Evolutionary conservation across 2,113 vertebrate genomes (phyloP).

Genomic region (Hyperopisus bebe): DNA sequence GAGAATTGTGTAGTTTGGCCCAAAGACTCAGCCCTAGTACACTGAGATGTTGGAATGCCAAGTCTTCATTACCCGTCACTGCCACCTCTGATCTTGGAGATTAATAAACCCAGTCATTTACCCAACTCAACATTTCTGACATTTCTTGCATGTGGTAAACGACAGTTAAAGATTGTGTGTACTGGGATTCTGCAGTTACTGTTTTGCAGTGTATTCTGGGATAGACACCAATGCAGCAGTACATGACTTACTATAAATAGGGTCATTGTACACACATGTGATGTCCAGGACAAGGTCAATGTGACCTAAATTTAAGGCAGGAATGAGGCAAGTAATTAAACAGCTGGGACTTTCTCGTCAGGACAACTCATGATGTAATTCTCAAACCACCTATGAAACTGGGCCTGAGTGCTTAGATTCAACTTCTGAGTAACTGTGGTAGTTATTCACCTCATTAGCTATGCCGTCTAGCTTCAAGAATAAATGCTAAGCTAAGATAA

Average conservation of each 20-base stretch:
- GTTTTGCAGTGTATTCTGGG: background rate
- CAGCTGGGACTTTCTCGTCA: background rate
- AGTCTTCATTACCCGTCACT: background rate
- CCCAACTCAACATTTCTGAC: background rate
- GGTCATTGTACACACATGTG: background rate
- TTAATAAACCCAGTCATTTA: background rate
- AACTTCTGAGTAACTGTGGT: background rate
- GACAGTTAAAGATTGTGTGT: background rate
- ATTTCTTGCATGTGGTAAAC: background rate
- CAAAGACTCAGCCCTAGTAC: background rate
- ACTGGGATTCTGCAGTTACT: background rate
- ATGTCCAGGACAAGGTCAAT: background rate
- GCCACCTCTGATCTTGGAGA: slow-evolving; percentile 1
- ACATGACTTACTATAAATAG: background rate
- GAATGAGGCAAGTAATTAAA: background rate
- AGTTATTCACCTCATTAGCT: background rate
- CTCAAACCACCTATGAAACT: background rate
- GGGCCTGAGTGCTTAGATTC: background rate
- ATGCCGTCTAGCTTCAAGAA: background rate
- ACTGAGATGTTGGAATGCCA: background rate
- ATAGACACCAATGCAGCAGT: background rate
- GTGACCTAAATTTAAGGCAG: background rate
- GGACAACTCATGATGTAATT: background rate
- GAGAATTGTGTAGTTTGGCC: background rate
- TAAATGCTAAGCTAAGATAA: background rate